Base-by-base conservation (phyloP, 1,140 invertebrate genomes). In the Potamilus streckersoni region DNA sequence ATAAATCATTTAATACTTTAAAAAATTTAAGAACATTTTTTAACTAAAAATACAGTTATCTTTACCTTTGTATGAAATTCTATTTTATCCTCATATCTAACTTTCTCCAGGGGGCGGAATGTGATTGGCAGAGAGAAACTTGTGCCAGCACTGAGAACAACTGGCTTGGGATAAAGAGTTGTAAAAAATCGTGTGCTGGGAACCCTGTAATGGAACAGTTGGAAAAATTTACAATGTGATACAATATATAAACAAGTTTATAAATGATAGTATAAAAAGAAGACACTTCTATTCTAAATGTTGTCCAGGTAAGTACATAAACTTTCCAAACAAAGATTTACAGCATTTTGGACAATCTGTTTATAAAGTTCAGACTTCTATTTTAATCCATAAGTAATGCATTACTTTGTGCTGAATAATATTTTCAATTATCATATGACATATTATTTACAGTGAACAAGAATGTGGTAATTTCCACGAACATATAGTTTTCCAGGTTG, bases 71-170 rank as follows among this genome's bases (percentile, higher is more conserved):
- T 80, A 31, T 76, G 79, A 69, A 89, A 89, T 58, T 80, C 76
- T 68, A 90, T 83, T 71, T 80, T 82, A 70, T 90, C 89, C 38
- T 85, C 80, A 80, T 90, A 89, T 13, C 80, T 69, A 60, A 82
- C 79, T 80, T 86, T 89, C 75, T 90, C 88, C 55, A 90, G 68
- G 19, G 89, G 89, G 59, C 89, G 76, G 78, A 90, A 90, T 65
- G 88, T 89, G 14, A 90, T 81, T 20, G 88, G 89, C 23, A 90
- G 76, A 13, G 84, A 86, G 71, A 88, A 89, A 73, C 87, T 89
- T 38, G 88, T 88, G 14, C 89, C 89, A 71, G 88, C 86, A 85
- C 88, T 89, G 1, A 90, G 78, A 49, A 86, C 82, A 61, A 89
- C 84, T 38, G 86, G 84, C 73, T 90, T 87, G 0, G 88, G 89